Evolutionary conservation across 2,797 vertebrate species (phyloP), one percentile per base, ranked within the genome.

Genomic region (Intellagama lesueurii): DNA sequence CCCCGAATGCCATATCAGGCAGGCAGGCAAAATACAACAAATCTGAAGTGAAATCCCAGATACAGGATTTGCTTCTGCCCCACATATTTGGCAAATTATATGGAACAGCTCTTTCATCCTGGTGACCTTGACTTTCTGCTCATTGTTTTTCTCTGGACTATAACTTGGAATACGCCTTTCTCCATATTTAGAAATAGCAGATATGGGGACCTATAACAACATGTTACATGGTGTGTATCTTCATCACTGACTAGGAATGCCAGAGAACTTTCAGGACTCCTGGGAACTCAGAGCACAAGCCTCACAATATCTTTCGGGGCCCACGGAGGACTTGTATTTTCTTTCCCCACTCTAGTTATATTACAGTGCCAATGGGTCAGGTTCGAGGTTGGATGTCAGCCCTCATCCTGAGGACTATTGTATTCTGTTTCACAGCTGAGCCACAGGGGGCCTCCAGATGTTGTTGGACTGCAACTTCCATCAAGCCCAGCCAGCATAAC

Each of bases 121-220:
- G n/a, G 19, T 52, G 73, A 28, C 12, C n/a, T 12, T 6, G 69
- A 83, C 72, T n/a, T 78, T 72, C 69, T 75, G 28, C 11, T 47
- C 14, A 28, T 86, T 75, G 7, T 40, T 78, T 52, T 84, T 7
- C 28, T 78, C 32, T 79, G 47, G 75, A 44, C 26, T 81, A 14
- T 24, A 16, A 30, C n/a, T 35, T 60, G 28, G 70, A 28, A 85
- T 66, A 84, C 78, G 16, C 32, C 9, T 72, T 47, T n/a, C 11
- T 30, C 40, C 30, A 11, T 69, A 84, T 49, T 88, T 84, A 83
- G 87, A 47, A 60, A 88, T 35, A 76, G 60, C 30, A n/a, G 9
- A 86, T 28, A 11, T 40, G 17, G 68, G 49, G 22, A 72, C 64
- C 75, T 7, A 40, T 7, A 40, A 64, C 52, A 44, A 69, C 69